Base-by-base conservation (phyloP, 2,888 invertebrate genomes). In the Apeira syringaria region DNA sequence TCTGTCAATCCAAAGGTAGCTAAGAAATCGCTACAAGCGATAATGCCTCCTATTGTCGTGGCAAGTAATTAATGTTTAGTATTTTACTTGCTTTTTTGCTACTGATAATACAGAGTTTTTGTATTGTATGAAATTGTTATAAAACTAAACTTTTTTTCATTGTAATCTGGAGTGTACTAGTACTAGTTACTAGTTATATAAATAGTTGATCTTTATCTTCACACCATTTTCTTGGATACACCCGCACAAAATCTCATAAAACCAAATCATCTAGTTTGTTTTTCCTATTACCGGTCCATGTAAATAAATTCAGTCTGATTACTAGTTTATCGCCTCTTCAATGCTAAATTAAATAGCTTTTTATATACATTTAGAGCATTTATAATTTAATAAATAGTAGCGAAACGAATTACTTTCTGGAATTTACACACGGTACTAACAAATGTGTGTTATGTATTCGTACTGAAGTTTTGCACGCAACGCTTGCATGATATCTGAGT, bases 361-460 rank as follows among this genome's bases (percentile, higher is more conserved):
- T 26, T 49, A 49, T 1, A 50, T 48, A 39, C 35, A 46, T 34
- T 49, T 24, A 18, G 24, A 35, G 28, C 20, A 30, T 30, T 30
- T 35, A 32, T 50, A 28, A 36, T 46, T 33, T 37, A 42, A 46
- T 50, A 47, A 45, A 53, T 39, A 50, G 39, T 46, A 15, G 41
- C 18, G 5, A 36, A 45, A 25, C 25, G 33, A 22, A 38, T 13
- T 36, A 36, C 5, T 12, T 36, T 32, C 28, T 13, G 8, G 33
- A 35, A 1, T 8, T 20, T 35, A 28, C 22, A 9, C n/a, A 20
- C 7, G 8, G 12, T 15, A 11, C 3, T 2, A 9, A 8, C 3
- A 24, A 24, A 8, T 24, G 24, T 9, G 9, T 24, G 3, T 9
- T 41, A 22, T 13, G 15, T 22, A 10, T 12, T 18, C 3, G 1